These are phyloP conservation scores for Sitobion miscanthi DNA, from an alignment of 1,140 invertebrate genomes.

Conservation along the genomic window DNA sequence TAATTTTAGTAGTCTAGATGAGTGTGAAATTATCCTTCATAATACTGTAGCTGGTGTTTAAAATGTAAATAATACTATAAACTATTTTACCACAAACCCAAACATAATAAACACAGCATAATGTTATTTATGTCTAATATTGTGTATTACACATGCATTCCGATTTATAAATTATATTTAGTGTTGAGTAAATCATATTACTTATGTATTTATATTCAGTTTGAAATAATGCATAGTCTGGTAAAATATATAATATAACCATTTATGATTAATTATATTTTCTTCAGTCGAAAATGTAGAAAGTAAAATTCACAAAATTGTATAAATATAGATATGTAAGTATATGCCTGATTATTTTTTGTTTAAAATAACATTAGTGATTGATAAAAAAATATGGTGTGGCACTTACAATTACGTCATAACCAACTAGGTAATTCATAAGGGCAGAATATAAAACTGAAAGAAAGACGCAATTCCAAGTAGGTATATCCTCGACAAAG, in stretches of 20 bases:
- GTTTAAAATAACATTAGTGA: neutral
- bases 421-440: neutral
- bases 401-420: neutral
- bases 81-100: neutral
- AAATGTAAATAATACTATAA: neutral
- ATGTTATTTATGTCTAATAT: neutral
- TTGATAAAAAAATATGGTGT: neutral
- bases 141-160: neutral
- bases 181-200: neutral
- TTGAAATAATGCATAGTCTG: too few species aligned
- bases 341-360: too few species aligned
- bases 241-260: neutral
- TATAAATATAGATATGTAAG: neutral
- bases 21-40: slow-evolving; percentile 12
- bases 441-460: neutral
- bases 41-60: neutral
- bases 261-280: neutral
- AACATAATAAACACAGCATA: neutral
- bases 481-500: neutral
- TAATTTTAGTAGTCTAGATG: slow-evolving; percentile 15
- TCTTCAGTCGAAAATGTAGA: neutral
- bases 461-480: neutral
- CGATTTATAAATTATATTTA: neutral
- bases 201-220: neutral
- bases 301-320: neutral